Percentiles rank a stretch among this genome's conserved stretches.
These are phyloP conservation scores for Fulica atra DNA, from an alignment of 2,113 vertebrate genomes.

Conservation along the genomic window DNA sequence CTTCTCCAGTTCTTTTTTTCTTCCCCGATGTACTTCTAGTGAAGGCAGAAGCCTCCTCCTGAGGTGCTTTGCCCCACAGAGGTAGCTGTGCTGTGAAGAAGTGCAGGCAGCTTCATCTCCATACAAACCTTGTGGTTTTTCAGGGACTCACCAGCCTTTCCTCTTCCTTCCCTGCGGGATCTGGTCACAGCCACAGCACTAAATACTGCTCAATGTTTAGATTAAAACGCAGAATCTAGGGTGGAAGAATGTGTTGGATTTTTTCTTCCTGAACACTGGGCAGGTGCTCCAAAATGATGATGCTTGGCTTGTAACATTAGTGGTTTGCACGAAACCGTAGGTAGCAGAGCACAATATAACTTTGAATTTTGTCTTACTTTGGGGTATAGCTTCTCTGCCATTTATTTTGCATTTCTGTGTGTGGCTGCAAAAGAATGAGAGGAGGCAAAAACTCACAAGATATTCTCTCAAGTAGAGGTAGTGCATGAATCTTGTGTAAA, in stretches of 20 bases:
- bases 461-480: not conserved
- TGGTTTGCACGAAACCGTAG: not conserved
- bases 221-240: not conserved
- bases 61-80: not conserved
- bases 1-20: not conserved
- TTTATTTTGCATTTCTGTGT: not conserved
- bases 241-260: not conserved
- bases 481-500: not conserved
- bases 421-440: not conserved
- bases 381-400: not conserved
- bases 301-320: not conserved
- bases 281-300: not conserved
- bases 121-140: not conserved
- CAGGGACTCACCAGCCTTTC: fast-evolving
- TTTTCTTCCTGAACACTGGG: not conserved
- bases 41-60: not conserved
- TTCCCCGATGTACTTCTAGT: not conserved
- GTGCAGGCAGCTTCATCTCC: not conserved
- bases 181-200: not conserved
- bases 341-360: not conserved
- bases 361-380: not conserved
- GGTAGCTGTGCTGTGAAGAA: not conserved
- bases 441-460: not conserved
- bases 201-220: fast-evolving
- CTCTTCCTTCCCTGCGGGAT: not conserved